These are phyloP conservation scores for Hymenochirus boettgeri DNA, from an alignment of 2,113 vertebrate species.

Conservation along the genomic window DNA sequence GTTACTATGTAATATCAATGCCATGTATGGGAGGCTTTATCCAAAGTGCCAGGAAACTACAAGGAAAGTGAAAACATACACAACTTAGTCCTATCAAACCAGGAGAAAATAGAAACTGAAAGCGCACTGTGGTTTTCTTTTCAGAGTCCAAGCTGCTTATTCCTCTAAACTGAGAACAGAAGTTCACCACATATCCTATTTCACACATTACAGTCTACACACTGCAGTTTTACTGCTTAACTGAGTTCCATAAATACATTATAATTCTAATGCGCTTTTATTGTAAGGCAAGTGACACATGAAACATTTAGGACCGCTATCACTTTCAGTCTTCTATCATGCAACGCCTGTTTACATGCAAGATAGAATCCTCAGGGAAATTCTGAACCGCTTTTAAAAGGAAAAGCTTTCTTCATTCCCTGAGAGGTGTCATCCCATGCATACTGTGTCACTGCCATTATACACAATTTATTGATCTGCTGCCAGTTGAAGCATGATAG, in stretches of 20 bases:
- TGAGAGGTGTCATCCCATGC: conserved; percentile 38
- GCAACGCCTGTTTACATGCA: conserved; percentile 39
- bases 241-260: conserved; percentile 13
- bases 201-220: too few species aligned
- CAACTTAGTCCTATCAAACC: too few species aligned
- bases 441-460: conserved; percentile 39
- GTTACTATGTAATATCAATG: too few species aligned
- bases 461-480: conserved; percentile 32
- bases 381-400: conserved; percentile 23
- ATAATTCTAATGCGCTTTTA: background rate
- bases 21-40: too few species aligned
- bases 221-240: background rate
- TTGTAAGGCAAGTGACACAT: conserved; percentile 6
- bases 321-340: conserved; percentile 31
- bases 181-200: too few species aligned
- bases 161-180: too few species aligned
- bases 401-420: conserved; percentile 23
- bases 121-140: too few species aligned
- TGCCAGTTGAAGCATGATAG: conserved; percentile 33
- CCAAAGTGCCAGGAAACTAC: too few species aligned
- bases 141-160: too few species aligned
- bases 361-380: conserved; percentile 26
- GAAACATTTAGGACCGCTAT: conserved; percentile 31
- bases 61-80: too few species aligned
- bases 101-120: too few species aligned